A percentile compares a stretch with the other conserved stretches of the same genome.
Conservation (phyloP, 2,113 vertebrate species). For the Ctenomys sociabilis region DNA sequence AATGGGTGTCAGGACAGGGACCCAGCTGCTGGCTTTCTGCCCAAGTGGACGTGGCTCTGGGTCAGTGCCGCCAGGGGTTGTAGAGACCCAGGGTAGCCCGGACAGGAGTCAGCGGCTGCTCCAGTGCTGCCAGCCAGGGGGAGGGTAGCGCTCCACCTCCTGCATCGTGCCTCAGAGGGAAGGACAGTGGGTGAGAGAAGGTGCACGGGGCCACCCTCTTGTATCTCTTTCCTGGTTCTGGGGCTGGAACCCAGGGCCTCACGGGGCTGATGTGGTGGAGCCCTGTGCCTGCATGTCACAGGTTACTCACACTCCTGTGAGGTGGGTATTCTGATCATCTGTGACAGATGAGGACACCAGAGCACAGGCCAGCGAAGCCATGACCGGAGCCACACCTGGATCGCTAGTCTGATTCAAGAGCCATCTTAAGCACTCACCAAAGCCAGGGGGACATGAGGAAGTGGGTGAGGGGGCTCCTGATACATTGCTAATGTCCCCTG, state of each 20-base stretch:
- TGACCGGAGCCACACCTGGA: background rate
- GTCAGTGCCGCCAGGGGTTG: fast-evolving
- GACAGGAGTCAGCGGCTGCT: background rate
- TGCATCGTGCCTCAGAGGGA: background rate
- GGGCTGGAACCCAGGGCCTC: background rate
- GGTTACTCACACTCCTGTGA: fast-evolving
- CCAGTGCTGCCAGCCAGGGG: background rate
- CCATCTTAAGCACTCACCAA: background rate
- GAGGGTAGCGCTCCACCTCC: background rate
- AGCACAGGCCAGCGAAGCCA: background rate
- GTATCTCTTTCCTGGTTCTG: background rate
- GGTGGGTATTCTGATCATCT: background rate
- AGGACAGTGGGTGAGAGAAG: background rate
- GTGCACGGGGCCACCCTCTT: background rate
- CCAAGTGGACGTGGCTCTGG: background rate
- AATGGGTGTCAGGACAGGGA: too few species aligned
- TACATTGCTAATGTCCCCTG: background rate
- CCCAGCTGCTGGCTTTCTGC: background rate
- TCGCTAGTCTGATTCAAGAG: background rate
- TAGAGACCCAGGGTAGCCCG: background rate
- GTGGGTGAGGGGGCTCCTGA: background rate
- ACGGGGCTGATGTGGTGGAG: background rate
- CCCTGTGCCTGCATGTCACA: background rate
- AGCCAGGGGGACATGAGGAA: background rate
- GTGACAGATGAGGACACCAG: background rate